phyloP scores from a whole-genome alignment of 2,797 vertebrate species.

The Schizopygopsis pylzovi region DNA sequence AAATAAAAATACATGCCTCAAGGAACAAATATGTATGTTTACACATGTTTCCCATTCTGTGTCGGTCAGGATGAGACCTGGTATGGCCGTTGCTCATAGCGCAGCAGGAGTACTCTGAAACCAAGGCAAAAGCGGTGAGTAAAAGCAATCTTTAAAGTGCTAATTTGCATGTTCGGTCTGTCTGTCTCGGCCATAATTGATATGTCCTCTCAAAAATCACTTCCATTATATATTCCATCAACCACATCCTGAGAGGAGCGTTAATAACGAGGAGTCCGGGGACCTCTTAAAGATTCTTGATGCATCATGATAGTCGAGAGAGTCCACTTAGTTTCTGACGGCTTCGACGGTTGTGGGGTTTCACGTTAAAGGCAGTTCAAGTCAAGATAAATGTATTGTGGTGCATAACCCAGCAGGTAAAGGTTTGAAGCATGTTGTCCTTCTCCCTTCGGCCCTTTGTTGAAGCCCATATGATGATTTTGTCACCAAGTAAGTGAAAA shows the following conservation, averaged over 20 bases:
- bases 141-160: slow-evolving; percentile 62
- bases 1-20: not conserved
- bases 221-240: slow-evolving; percentile 54
- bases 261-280: slow-evolving; percentile 38
- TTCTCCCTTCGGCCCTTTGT: slow-evolving; percentile 20
- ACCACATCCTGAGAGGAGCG: slow-evolving; percentile 45
- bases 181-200: slow-evolving; percentile 49
- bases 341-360: slow-evolving; percentile 1
- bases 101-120: slow-evolving; percentile 70
- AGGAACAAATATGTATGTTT: slow-evolving; percentile 13
- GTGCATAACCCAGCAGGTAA: not conserved
- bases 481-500: slow-evolving; percentile 68
- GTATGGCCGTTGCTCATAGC: slow-evolving; percentile 69
- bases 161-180: slow-evolving; percentile 67
- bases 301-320: slow-evolving; percentile 25
- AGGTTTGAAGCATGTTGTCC: slow-evolving; percentile 38
- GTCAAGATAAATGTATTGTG: not conserved
- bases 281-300: slow-evolving; percentile 42
- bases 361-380: slow-evolving; percentile 14
- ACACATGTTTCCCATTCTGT: slow-evolving; percentile 39
- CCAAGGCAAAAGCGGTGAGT: slow-evolving; percentile 76
- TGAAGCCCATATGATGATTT: slow-evolving; percentile 56
- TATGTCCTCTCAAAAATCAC: slow-evolving; percentile 52
- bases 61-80: slow-evolving; percentile 81
- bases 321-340: slow-evolving; percentile 23